Evolutionary conservation across 2,113 vertebrate genomes (phyloP), one percentile per base, ranked within the genome.

Genomic region (Leptosomus discolor): DNA sequence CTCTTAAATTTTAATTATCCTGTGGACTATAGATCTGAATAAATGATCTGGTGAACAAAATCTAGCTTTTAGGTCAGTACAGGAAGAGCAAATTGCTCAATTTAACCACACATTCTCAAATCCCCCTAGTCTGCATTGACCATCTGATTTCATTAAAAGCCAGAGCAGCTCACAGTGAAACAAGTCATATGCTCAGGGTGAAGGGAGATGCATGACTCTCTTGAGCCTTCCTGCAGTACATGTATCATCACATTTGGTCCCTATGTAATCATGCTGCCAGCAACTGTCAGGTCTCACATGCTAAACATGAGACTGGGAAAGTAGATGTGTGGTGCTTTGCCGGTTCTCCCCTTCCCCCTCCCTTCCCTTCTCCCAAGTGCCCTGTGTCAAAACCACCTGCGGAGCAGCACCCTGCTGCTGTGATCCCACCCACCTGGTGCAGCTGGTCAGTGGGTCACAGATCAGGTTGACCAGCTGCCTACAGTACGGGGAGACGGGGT

Each of bases 1-100:
- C 79, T 91, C 75, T 92, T 94, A 94, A 75, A 92, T 81, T 92
- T 95, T 92, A 96, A 97, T 95, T 96, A 77, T 92, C 61, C 12
- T 79, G 41, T 71, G 22, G 69, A 85, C 61, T 94, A n/a, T 46
- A 85, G 76, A 67, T 93, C 75, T 70, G 34, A 86, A 79, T 79
- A 87, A 93, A 84, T 75, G 67, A 86, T 76, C 57, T 79, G 37
- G 84, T 96, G 83, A 92, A 90, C 63, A 96, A 95, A 94, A 61
- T 12, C 26, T 91, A 78, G 46, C 29, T 76, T 96, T 87, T 48
- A 88, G 58, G 54, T 93, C 85, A 95, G 43, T 36, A 67, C 6
- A 90, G 43, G 54, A 83, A 6, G 27, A 18, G 76, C 37, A 82
- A 96, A 90, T 50, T 57, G 37, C 11, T 76, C 50, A 34, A 32